A percentile compares a stretch with the other conserved stretches of the same genome.
phyloP scores from a whole-genome alignment of 2,888 invertebrate species.

The Litoditis marina region DNA sequence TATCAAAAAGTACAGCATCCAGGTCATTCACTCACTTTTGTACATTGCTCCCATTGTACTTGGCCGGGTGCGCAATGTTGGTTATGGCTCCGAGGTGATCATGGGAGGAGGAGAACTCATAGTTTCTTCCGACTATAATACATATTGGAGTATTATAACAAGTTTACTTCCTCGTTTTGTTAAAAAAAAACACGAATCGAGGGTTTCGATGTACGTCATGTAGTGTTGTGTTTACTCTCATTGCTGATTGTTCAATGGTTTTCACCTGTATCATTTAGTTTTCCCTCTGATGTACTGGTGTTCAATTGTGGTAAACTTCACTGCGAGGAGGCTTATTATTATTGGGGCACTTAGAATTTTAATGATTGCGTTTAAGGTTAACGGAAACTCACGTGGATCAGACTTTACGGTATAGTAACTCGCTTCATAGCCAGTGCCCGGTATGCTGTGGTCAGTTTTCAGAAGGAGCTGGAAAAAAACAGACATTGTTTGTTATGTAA shows the following conservation, averaged over 20 bases:
- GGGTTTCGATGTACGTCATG: no score
- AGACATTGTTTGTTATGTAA: not conserved
- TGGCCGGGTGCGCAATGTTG: constrained; percentile 46
- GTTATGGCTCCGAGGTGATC: constrained; percentile 39
- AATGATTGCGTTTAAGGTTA: no score
- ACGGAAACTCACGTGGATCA: constrained; percentile 6
- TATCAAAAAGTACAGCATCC: constrained; percentile 17
- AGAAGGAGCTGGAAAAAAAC: constrained; percentile 18
- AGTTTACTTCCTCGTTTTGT: no score
- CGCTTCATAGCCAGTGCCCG: constrained; percentile 40
- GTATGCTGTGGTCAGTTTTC: constrained; percentile 35
- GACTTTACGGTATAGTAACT: constrained; percentile 36
- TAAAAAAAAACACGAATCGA: no score
- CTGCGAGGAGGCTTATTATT: no score
- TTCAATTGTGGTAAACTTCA: no score
- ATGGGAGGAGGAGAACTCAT: not conserved
- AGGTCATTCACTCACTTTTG: constrained; percentile 28
- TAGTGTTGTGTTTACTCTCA: no score
- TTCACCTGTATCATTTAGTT: no score
- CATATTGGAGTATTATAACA: no score
- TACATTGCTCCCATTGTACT: constrained; percentile 25
- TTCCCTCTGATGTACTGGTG: no score
- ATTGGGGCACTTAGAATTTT: no score
- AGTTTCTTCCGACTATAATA: constrained; percentile 3
- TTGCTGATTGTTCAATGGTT: no score